Base-by-base conservation (phyloP, 2,113 vertebrate genomes). In the Scomber japonicus region DNA sequence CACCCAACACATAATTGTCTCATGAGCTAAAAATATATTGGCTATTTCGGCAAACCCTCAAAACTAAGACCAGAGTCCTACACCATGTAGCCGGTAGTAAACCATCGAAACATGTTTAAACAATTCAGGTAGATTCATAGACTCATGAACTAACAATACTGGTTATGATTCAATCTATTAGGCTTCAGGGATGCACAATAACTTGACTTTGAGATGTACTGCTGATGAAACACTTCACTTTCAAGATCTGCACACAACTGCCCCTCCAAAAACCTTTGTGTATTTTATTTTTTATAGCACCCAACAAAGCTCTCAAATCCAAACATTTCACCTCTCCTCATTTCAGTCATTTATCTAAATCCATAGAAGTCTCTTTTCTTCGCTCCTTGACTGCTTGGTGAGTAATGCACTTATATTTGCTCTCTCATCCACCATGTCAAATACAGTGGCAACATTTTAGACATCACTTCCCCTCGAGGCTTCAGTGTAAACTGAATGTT, bases 381-480 rank as follows among this genome's bases (percentile, higher is more conserved):
- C 16, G 19, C 1, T 56, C 51, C 30, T 73, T 77, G 59, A 74
- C 3, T 1, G 17, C 64, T 51, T 1, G 17, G 19, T 19, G 46
- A 50, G 5, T 13, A 2, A 24, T 30, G 57, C 46, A 59, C 66
- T 57, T 45, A 17, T 9, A 27, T 30, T n/a, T 61, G 4, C 44
- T 51, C 55, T 24, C n/a, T n/a, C 27, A 46, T 31, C 45, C 44
- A 10, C 71, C 30, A 21, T 65, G 44, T 77, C 66, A 80, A 77
- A 68, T 35, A 59, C 24, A n/a, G 51, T 75, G 72, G 86, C 24
- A 85, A 61, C 53, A 1, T 30, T 65, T 66, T 11, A 56, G 7
- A 61, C 24, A 44, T 21, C 11, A 50, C 17, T 73, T 46, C 31
- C 51, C 51, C 66, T 82, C 57, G 69, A 68, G 44, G 15, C 11